phyloP scores from a whole-genome alignment of 2,888 invertebrate genomes.

The Oligia fasciuncula region DNA sequence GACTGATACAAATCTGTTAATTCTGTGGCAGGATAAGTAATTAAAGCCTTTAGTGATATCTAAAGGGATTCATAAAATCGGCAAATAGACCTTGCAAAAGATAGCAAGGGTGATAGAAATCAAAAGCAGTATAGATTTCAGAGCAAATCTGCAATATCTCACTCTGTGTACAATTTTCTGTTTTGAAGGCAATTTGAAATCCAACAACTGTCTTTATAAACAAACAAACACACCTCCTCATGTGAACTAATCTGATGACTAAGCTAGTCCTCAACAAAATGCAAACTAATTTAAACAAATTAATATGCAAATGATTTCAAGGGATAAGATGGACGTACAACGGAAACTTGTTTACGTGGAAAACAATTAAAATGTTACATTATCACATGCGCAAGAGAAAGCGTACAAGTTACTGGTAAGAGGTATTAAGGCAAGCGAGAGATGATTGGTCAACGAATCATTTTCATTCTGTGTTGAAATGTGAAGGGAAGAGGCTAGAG shows the following conservation, averaged over 20 bases:
- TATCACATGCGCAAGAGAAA: slow-evolving; percentile 37
- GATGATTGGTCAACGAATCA: slow-evolving; percentile 19
- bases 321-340: slow-evolving; percentile 37
- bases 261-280: slow-evolving; percentile 37
- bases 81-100: neutral
- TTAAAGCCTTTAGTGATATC: no score
- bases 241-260: slow-evolving; percentile 36
- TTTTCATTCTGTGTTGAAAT: slow-evolving; percentile 21
- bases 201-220: neutral
- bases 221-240: slow-evolving; percentile 12
- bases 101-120: neutral
- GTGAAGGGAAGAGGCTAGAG: neutral
- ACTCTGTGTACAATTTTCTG: neutral
- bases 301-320: slow-evolving; percentile 54
- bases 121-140: neutral
- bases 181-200: neutral
- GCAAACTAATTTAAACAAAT: slow-evolving; percentile 39
- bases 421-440: slow-evolving; percentile 22
- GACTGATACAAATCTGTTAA: neutral
- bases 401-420: slow-evolving; percentile 19
- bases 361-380: slow-evolving; percentile 29
- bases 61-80: neutral
- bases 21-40: neutral
- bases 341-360: slow-evolving; percentile 35
- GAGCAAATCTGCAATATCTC: neutral